Conservation (phyloP, 2,888 invertebrate species). For the Mesorhabditis spiculigera region DNA sequence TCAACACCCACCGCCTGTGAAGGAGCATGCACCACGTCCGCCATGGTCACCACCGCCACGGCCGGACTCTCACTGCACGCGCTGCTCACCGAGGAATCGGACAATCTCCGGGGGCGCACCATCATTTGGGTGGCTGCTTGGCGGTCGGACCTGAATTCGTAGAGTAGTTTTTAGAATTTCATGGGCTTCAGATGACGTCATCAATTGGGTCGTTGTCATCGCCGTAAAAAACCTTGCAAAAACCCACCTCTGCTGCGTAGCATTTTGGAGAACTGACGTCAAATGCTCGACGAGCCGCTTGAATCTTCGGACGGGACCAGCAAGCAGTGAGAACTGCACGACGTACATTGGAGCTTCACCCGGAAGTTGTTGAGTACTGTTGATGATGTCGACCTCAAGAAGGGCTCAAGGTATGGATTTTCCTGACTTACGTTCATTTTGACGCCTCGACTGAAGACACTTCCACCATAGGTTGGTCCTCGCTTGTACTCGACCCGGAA, state of each 20-base stretch:
- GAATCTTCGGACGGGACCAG: constrained; percentile 53
- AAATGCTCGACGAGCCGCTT: constrained; percentile 57
- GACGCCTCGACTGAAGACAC: constrained; percentile 56
- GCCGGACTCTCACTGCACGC: constrained; percentile 21
- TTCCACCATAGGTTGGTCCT: constrained; percentile 71
- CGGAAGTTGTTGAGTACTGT: constrained; percentile 35
- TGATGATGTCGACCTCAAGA: constrained; percentile 43
- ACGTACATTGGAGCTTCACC: constrained; percentile 52
- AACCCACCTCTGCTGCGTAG: constrained; percentile 32
- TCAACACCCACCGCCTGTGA: too few relatives aligned
- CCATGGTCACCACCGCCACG: too few relatives aligned
- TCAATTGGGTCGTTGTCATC: too few relatives aligned
- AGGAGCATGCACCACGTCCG: too few relatives aligned
- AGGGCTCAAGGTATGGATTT: not conserved
- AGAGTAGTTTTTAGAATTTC: too few relatives aligned
- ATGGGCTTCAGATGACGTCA: too few relatives aligned
- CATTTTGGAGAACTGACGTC: constrained; percentile 50
- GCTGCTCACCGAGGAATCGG: constrained; percentile 51
- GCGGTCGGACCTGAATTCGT: not conserved
- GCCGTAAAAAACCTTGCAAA: too few relatives aligned
- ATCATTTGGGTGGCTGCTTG: constrained; percentile 33
- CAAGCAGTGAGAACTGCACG: constrained; percentile 55
- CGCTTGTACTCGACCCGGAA: constrained; percentile 96
- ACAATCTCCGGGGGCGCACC: constrained; percentile 54
- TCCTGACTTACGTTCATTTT: constrained; percentile 50